Evolutionary conservation across 2,113 vertebrate genomes (phyloP), one percentile per base, ranked within the genome.

Genomic region (Setophaga coronata): DNA sequence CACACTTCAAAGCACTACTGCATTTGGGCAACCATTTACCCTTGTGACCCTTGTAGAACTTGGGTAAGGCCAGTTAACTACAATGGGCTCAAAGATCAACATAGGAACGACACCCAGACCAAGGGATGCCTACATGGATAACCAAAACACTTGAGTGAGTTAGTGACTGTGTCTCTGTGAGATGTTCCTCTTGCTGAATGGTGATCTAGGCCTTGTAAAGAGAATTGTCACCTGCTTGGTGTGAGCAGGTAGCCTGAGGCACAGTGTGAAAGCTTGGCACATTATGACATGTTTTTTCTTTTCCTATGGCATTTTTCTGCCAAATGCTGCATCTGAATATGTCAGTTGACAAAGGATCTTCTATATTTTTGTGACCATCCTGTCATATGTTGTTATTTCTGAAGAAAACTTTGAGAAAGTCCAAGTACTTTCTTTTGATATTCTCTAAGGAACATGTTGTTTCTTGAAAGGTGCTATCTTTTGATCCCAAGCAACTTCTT

Each of bases 121-220:
- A 17, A 6, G 12, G 20, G 29, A 42, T 42, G 25, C n/a, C 14
- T 19, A 3, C 0, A 0, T 5, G 31, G 56, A 62, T 29, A 40
- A 64, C 7, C 5, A 54, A 42, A 45, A 4, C 11, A 18, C 25
- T 54, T 24, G 77, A 66, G n/a, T 48, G 11, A 28, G 81, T 53
- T 45, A 86, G 45, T 62, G 45, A 23, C 31, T 40, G 24, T 67
- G 16, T n/a, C 23, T 82, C 51, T 0, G 0, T 42, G 20, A 3
- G 47, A 6, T 20, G 8, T 23, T 82, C 5, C 3, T 90, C 43
- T 60, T 53, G 25, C 29, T 83, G 33, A 9, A 19, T 1, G 2
- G 45, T 48, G 19, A 38, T 33, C 16, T 26, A 66, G 20, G 17
- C 42, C 47, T 77, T 62, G 24, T 54, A 47, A 54, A 40, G 60